Evolutionary conservation across 2,888 invertebrate genomes (phyloP), one percentile per base, ranked within the genome.

Genomic region (Lycophotia porphyrea): DNA sequence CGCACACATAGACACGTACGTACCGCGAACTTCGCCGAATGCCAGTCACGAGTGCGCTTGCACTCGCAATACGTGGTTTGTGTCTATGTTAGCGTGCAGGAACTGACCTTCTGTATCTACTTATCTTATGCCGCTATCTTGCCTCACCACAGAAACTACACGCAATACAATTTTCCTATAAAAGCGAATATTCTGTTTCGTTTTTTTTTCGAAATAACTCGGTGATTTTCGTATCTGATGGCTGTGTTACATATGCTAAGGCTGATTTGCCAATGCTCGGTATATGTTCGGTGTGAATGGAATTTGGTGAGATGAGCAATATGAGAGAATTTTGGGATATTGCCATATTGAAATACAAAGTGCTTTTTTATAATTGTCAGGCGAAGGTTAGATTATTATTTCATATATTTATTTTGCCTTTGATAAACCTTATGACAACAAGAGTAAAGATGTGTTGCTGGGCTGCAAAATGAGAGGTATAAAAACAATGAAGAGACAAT

Each of bases 101-200:
- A 71, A 18, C 5, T 1, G 24, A 36, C 76, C 76, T 76, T 76
- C 61, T 76, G 80, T 36, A 24, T 5, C 8, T 27, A n/a, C 18
- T 15, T 15, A 11, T n/a, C 2, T 52, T 11, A 34, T 44, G 27
- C 84, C 47, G 39, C 87, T 85, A 88, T 88, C 88, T 81, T 61
- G 65, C 69, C 42, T 74, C 72, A 71, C 76, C 81, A 69, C 81
- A 80, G 82, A 84, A 86, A 84, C 82, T 82, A 88, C 89, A 88
- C 88, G 89, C 87, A 87, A 89, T 88, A 90, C 87, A 80, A 82
- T 88, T 86, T 84, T 78, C 82, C 84, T 84, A 87, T 89, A 88
- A 88, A 87, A 86, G 83, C 78, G 79, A 85, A 88, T 85, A 86
- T 85, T 78, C 84, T 78, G 84, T 75, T 83, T 80, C 79, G 82